Conservation (phyloP, 1,140 invertebrate species). For the Bilobella aurantiaca region DNA sequence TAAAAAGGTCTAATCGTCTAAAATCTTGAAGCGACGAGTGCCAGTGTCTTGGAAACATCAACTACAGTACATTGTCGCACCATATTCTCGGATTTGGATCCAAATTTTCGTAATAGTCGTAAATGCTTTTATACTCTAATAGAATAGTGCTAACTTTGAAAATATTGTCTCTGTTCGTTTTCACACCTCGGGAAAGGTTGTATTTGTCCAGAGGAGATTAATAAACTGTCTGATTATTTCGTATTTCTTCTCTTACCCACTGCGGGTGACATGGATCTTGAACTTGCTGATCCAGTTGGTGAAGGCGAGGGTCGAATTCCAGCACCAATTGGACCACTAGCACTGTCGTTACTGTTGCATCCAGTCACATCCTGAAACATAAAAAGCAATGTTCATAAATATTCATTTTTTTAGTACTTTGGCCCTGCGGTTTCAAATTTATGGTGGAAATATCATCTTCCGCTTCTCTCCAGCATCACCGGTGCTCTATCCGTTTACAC, state of each 20-base stretch:
- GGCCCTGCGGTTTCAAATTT: background rate
- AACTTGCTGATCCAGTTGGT: conserved; percentile 81
- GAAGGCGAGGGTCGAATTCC: conserved; percentile 69
- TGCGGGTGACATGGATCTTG: conserved; percentile 89
- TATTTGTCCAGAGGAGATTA: too few species aligned
- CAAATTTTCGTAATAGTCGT: too few species aligned
- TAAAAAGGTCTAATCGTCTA: too few species aligned
- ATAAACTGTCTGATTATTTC: too few species aligned
- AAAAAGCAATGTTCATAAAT: conserved; percentile 16
- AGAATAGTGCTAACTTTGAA: too few species aligned
- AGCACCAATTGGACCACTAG: conserved; percentile 14
- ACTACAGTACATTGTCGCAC: too few species aligned
- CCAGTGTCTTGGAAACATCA: too few species aligned
- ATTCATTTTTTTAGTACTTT: background rate
- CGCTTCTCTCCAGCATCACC: conserved; percentile 5
- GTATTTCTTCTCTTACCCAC: conserved; percentile 81
- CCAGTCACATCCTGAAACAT: conserved; percentile 64
- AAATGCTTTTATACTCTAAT: background rate
- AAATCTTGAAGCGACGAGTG: too few species aligned
- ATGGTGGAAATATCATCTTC: background rate
- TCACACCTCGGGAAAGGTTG: too few species aligned
- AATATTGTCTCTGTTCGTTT: too few species aligned
- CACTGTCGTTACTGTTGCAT: conserved; percentile 69
- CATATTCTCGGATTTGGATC: too few species aligned
- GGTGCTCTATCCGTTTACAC: too few species aligned